Base-by-base conservation (phyloP, 2,888 invertebrate species). In the Cerastoderma edule region DNA sequence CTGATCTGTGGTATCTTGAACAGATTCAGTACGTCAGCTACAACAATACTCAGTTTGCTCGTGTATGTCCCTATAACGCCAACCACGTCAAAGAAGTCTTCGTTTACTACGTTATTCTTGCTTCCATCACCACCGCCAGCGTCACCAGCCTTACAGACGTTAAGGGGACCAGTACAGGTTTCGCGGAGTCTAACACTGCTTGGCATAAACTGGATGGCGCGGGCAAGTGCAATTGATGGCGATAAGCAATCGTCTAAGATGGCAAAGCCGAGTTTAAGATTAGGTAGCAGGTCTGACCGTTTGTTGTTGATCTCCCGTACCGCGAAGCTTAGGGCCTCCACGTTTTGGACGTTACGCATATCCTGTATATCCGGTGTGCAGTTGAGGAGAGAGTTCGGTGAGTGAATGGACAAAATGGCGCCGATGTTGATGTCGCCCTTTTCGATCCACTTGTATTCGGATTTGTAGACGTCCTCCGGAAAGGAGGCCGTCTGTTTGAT, bases 61-160 rank as follows among this genome's bases (percentile, higher is more conserved):
- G 87, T 89, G 64, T 89, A 88, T 13, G 90, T 83, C 1, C 89
- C 90, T 8, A 90, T 80, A 16, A 90, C 89, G 2, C 89, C 89
- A 1, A 87, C 80, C 6, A 89, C 90, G 66, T 89, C 87, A 75
- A 84, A 88, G 64, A 85, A 87, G 24, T 10, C 50, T 1, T n/a
- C 24, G 16, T 22, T 10, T 10, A 24, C 24, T n/a, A 66, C 33
- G 27, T 48, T 39, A 27, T 67, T 53, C 3, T 60, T 64, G 0
- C 39, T 46, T 8, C 35, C 13, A 13, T 3, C 13, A 1, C 19
- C 10, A 16, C 16, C 33, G 24, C 39, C 16, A 22, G 28, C 1
- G 16, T 48, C 50, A 27, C 44, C n/a, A 16, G n/a, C 30, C 13
- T 44, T 39, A n/a, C 30, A 28, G 19, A 39, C 13, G n/a, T 54